Conservation (phyloP, 2,888 invertebrate genomes). For the Cetonia aurata region DNA sequence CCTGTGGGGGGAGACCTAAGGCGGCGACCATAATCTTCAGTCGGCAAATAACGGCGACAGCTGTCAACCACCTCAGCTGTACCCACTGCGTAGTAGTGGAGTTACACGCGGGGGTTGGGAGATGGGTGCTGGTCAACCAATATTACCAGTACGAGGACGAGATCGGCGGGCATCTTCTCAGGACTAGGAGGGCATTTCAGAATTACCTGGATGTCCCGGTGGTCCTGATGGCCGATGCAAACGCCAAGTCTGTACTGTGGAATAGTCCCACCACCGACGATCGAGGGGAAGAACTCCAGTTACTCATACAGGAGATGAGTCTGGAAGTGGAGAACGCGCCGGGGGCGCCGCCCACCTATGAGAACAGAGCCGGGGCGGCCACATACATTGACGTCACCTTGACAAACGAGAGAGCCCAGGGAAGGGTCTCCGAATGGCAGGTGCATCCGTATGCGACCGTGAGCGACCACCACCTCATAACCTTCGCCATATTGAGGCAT, state of each 20-base stretch:
- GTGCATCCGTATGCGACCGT: neutral
- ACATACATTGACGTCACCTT: slow-evolving; percentile 29
- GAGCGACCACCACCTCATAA: slow-evolving; percentile 26
- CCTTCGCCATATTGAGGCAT: neutral
- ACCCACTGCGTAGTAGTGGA: slow-evolving; percentile 7
- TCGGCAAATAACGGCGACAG: neutral
- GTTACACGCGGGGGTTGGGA: neutral
- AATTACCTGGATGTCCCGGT: neutral
- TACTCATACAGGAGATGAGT: slow-evolving; percentile 8
- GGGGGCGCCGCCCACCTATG: slow-evolving; percentile 15
- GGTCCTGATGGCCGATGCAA: slow-evolving; percentile 28
- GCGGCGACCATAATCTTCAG: slow-evolving; percentile 24
- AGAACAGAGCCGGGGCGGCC: slow-evolving; percentile 6
- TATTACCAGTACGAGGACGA: slow-evolving; percentile 26
- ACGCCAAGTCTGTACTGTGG: slow-evolving; percentile 39
- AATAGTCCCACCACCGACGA: slow-evolving; percentile 10
- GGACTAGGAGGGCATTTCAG: neutral
- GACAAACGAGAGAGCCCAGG: slow-evolving; percentile 2
- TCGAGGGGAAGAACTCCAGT: slow-evolving; percentile 29
- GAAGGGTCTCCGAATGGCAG: slow-evolving; percentile 5
- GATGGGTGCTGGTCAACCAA: slow-evolving; percentile 7
- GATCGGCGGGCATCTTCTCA: neutral
- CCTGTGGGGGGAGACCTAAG: neutral
- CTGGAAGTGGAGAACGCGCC: slow-evolving; percentile 18
- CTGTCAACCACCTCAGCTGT: neutral